phyloP scores from a whole-genome alignment of 2,888 invertebrate genomes.

The Lasioglossum pauxillum region DNA sequence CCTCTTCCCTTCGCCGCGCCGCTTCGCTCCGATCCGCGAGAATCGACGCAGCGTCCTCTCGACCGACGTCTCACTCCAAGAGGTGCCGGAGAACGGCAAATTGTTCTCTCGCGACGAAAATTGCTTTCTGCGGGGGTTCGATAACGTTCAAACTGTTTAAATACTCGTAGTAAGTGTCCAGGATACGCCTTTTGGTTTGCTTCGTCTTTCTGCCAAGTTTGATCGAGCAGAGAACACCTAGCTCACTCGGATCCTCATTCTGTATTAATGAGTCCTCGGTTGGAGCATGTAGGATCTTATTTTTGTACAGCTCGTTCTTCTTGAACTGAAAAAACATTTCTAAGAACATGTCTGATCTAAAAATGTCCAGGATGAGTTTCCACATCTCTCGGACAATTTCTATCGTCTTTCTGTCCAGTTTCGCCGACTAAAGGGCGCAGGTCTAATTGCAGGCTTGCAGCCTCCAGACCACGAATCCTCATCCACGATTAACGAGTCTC shows the following conservation, averaged over 20 bases:
- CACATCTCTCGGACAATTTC: background rate
- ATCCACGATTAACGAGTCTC: conserved; percentile 39
- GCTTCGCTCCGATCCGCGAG: background rate
- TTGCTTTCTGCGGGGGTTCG: background rate
- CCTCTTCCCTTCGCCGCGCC: background rate
- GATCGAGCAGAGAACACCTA: no score
- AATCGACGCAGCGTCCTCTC: background rate
- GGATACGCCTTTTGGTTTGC: no score
- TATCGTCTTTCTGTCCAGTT: background rate
- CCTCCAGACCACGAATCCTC: conserved; percentile 9
- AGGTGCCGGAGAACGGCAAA: background rate
- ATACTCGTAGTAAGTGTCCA: background rate
- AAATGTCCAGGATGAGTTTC: no score
- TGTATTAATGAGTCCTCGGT: background rate
- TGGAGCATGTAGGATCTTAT: no score
- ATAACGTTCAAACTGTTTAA: background rate
- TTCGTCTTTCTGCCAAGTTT: no score
- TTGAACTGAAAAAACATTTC: no score
- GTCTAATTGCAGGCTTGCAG: background rate
- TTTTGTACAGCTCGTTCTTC: no score
- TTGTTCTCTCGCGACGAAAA: background rate
- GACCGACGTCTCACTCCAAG: background rate
- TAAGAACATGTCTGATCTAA: no score
- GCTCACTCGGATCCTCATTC: no score
- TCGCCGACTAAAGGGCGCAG: background rate